A percentile compares a stretch with the other conserved stretches of the same genome.
Evolutionary conservation across 2,888 invertebrate species (phyloP).

Genomic region (Brachylomia viminalis): DNA sequence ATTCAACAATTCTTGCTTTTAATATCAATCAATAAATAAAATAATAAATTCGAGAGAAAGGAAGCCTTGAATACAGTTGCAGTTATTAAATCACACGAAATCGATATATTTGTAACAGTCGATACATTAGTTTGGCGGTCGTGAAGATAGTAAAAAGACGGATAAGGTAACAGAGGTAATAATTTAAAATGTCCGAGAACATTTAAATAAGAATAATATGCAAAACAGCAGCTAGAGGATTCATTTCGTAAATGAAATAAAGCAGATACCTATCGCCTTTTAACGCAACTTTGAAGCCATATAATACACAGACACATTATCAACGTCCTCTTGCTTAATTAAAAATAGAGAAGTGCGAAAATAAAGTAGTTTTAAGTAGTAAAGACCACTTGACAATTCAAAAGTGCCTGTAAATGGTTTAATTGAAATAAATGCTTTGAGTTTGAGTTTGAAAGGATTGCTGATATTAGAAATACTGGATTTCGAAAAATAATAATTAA

Average conservation of each 20-base stretch:
- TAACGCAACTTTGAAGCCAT: background rate
- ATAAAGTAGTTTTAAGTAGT: background rate
- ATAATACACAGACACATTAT: background rate
- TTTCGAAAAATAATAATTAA: background rate
- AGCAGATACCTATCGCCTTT: background rate
- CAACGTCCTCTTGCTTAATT: background rate
- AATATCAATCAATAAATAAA: slow-evolving; percentile 32
- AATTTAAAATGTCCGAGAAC: slow-evolving; percentile 19
- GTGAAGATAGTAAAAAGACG: slow-evolving; percentile 35
- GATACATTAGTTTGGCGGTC: slow-evolving; percentile 38
- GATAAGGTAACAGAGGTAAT: slow-evolving; percentile 27
- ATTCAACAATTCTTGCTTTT: slow-evolving; percentile 27
- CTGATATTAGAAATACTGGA: background rate
- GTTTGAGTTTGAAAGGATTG: too few species aligned
- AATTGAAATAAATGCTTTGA: too few species aligned
- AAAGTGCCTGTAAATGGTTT: too few species aligned
- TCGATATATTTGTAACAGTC: slow-evolving; percentile 53
- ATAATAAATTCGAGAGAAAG: slow-evolving; percentile 54
- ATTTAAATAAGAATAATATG: slow-evolving; percentile 24
- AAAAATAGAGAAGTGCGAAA: background rate
- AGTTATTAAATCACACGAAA: slow-evolving; percentile 53
- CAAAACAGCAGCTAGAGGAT: slow-evolving; percentile 14
- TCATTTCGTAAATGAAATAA: slow-evolving; percentile 18
- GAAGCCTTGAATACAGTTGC: slow-evolving; percentile 57
- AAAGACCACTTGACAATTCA: too few species aligned